Percentiles rank a stretch among this genome's conserved stretches.
Conservation (phyloP, 2,888 invertebrate genomes). For the Hypercompe scribonia region DNA sequence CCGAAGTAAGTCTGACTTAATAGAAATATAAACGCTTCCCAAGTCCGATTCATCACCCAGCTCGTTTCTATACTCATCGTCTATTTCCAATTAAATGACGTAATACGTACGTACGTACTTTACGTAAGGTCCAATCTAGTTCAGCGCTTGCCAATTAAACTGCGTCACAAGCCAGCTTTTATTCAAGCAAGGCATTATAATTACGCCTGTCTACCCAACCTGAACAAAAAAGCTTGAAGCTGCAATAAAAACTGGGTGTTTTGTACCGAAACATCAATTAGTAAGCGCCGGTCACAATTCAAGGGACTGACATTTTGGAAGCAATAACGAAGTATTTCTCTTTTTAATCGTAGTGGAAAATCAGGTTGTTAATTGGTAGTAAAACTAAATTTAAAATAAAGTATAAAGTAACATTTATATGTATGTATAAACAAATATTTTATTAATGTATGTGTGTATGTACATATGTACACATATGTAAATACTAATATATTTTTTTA, state of each 20-base stretch:
- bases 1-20: not conserved
- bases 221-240: conserved; percentile 11
- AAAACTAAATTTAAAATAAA: no score
- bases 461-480: no score
- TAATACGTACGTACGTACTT: not conserved
- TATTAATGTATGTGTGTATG: no score
- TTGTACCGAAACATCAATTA: conserved; percentile 35
- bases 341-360: conserved; percentile 27
- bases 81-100: not conserved
- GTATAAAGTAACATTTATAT: no score
- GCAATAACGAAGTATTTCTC: conserved; percentile 37
- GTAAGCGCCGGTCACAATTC: conserved; percentile 21
- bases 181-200: not conserved
- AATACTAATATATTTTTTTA: no score
- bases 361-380: conserved; percentile 27
- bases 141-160: conserved; percentile 5
- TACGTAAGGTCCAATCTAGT: not conserved
- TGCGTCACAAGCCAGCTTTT: not conserved
- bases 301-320: conserved; percentile 19
- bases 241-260: conserved; percentile 8
- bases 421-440: no score
- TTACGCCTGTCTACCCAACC: not conserved
- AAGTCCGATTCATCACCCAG: not conserved
- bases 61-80: not conserved
- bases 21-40: not conserved